phyloP scores from a whole-genome alignment of 2,888 invertebrate species.

The Pecten maximus region DNA sequence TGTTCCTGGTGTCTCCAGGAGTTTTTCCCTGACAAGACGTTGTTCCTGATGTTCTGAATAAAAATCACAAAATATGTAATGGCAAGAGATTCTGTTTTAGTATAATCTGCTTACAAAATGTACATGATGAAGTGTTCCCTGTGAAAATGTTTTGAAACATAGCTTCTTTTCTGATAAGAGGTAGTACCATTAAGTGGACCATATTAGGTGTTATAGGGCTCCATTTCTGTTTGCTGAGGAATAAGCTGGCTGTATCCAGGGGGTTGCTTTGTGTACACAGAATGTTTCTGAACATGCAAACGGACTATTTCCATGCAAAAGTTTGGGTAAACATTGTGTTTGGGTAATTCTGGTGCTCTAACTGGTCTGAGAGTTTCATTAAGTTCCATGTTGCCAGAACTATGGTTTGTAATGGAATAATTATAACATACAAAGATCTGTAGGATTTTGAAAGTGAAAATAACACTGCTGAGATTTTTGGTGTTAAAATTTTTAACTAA shows the following conservation, averaged over 20 bases:
- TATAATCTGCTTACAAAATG: not conserved
- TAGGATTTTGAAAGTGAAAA: not conserved
- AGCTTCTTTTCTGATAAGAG: not conserved
- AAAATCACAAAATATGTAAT: not conserved
- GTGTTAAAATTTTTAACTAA: too few relatives aligned
- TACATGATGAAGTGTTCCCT: not conserved
- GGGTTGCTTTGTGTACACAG: not conserved
- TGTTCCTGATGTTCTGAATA: not conserved
- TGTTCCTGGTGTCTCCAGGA: too few relatives aligned
- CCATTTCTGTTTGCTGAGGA: not conserved
- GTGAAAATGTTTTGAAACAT: not conserved
- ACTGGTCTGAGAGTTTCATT: slow-evolving; percentile 9
- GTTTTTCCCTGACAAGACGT: not conserved
- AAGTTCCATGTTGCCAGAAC: not conserved
- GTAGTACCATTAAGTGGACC: not conserved
- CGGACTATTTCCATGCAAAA: slow-evolving; percentile 20
- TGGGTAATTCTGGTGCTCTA: not conserved
- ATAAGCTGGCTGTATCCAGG: not conserved
- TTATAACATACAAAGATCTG: not conserved
- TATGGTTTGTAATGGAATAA: not conserved
- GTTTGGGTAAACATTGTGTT: not conserved
- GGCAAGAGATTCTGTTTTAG: not conserved
- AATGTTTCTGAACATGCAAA: slow-evolving; percentile 11
- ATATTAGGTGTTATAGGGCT: not conserved
- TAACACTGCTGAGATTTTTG: not conserved